Base-by-base conservation (phyloP, 2,797 vertebrate genomes). In the Sebastes vulpes region DNA sequence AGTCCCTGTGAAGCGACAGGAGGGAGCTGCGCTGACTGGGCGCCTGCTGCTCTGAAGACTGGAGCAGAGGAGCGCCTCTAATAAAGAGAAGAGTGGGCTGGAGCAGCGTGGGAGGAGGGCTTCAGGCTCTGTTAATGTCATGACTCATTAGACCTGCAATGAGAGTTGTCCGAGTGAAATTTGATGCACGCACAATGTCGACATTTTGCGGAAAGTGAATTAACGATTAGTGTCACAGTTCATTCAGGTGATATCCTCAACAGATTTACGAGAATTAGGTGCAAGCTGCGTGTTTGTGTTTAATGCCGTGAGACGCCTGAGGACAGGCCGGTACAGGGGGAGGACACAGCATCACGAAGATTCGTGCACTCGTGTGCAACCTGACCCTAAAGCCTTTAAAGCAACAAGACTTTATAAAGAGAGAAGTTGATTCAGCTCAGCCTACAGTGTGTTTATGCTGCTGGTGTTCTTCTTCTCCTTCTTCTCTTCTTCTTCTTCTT, bases 111-210 rank as follows among this genome's bases (percentile, higher is more conserved):
- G 93, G 94, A 90, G 94, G 93, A 86, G 72, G 79, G 78, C 85
- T 80, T 59, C 3, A 12, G 89, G 86, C 87, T 82, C 64, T 4
- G 46, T 68, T 69, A 38, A 20, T 92, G 89, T 93, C 93, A 92
- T 78, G 93, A 94, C 88, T 95, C 94, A 91, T 94, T 92, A 93
- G 83, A 86, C 86, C 87, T 26, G 68, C 31, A 9, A 29, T 16
- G 58, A 59, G 63, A 31, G 72, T 56, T 73, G 79, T 77, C 67
- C 16, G 77, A 57, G 21, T 4, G 65, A 85, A 74, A 80, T 71
- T 11, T 61, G 72, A 85, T 26, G 74, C 50, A 4, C 28, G 42
- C 65, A 26, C 20, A 9, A 28, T 57, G 77, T 82, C 53, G 75
- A 84, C 85, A 77, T 82, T 84, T 66, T 20, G 18, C 4, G 14